Evolutionary conservation across 2,797 vertebrate genomes (phyloP).

Genomic region (Erethizon dorsatum): DNA sequence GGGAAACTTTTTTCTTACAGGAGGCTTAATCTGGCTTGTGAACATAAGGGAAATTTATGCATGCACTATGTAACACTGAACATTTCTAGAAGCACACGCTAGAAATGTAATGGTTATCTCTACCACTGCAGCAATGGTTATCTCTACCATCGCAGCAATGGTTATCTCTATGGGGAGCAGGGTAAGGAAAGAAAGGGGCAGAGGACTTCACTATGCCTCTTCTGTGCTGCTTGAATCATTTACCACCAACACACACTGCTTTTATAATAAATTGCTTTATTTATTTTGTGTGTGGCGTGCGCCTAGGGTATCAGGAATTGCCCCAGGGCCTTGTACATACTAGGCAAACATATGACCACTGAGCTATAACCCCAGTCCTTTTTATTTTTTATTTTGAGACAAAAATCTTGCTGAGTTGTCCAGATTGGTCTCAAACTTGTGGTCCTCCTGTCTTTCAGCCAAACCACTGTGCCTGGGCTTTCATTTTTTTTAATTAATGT

Average conservation of each 20-base stretch:
- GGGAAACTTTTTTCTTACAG: neutral
- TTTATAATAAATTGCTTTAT: neutral
- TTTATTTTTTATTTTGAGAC: neutral
- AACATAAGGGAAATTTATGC: neutral
- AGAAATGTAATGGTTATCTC: neutral
- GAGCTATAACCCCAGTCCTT: neutral
- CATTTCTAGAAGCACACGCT: neutral
- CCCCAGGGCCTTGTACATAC: neutral
- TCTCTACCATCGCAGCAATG: neutral
- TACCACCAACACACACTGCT: neutral
- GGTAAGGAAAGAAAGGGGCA: neutral
- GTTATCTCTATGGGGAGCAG: neutral
- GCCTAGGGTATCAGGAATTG: neutral
- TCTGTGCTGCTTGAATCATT: neutral
- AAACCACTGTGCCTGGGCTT: neutral
- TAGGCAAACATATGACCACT: neutral
- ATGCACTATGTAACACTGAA: neutral
- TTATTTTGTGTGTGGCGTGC: neutral
- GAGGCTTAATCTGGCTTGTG: neutral
- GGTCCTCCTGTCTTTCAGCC: neutral
- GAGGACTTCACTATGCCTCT: neutral
- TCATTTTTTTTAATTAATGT: slow-evolving; percentile 23
- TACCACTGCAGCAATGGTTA: neutral
- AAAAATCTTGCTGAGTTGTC: neutral
- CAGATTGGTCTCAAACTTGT: neutral